Conservation (phyloP, 1,140 invertebrate species). For the Eueides isabella region DNA sequence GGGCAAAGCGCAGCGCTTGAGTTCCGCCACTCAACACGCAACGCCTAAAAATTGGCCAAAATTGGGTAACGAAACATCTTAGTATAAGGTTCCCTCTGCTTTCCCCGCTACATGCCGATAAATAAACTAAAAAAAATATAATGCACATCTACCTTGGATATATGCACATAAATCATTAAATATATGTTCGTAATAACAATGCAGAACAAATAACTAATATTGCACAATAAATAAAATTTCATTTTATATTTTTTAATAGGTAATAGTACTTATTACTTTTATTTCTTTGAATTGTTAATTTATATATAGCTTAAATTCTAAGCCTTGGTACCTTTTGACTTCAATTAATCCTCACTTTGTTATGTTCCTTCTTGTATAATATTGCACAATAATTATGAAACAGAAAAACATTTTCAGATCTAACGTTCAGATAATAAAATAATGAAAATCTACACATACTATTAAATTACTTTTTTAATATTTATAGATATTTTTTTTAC, state of each 20-base stretch:
- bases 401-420: background rate
- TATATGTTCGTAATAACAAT: no score
- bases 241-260: background rate
- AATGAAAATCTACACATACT: background rate
- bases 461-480: background rate
- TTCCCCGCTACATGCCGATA: no score
- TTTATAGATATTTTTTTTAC: background rate
- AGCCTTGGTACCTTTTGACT: no score
- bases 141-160: background rate
- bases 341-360: no score
- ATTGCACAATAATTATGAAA: constrained; percentile 2
- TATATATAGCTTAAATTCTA: no score
- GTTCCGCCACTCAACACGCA: no score
- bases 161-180: background rate
- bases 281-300: background rate
- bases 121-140: no score
- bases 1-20: no score
- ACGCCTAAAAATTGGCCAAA: no score
- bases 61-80: no score
- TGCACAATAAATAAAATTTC: background rate
- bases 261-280: no score
- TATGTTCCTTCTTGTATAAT: background rate
- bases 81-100: no score
- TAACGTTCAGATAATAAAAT: background rate
- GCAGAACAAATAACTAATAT: background rate